A percentile compares a stretch with the other conserved stretches of the same genome.
Evolutionary conservation across 2,888 invertebrate species (phyloP).

Genomic region (Cheilosia variabilis): DNA sequence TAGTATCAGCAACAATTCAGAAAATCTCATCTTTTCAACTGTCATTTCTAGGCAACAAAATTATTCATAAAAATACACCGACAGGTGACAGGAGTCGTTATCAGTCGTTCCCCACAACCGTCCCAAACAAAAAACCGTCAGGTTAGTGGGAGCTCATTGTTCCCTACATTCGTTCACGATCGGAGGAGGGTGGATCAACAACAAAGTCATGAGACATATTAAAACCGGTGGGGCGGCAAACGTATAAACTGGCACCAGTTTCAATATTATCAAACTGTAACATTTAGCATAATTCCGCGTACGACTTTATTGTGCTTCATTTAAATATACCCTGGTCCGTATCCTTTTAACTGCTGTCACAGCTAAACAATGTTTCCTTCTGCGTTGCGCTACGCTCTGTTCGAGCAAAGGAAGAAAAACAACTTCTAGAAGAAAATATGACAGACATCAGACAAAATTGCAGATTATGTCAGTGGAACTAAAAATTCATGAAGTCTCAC

Average conservation of each 20-base stretch:
- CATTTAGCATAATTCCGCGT: background rate
- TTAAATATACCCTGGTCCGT: background rate
- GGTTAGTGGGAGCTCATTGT: no score
- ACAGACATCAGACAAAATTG: constrained; percentile 39
- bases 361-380: constrained; percentile 12
- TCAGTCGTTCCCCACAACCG: no score
- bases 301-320: background rate
- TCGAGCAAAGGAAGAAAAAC: background rate
- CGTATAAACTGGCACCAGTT: background rate
- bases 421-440: constrained; percentile 9
- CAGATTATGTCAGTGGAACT: constrained; percentile 64
- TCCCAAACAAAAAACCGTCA: no score
- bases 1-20: no score
- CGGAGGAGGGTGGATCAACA: no score
- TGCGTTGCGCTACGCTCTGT: background rate
- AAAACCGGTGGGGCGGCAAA: background rate
- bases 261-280: background rate
- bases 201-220: no score
- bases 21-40: no score
- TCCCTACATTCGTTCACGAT: no score
- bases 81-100: no score
- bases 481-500: constrained; percentile 43
- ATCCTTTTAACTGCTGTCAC: constrained; percentile 18
- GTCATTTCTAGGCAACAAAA: no score
- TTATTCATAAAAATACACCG: no score